A percentile compares a stretch with the other conserved stretches of the same genome.
Conservation (phyloP, 2,888 invertebrate species). For the Lasius platythorax region DNA sequence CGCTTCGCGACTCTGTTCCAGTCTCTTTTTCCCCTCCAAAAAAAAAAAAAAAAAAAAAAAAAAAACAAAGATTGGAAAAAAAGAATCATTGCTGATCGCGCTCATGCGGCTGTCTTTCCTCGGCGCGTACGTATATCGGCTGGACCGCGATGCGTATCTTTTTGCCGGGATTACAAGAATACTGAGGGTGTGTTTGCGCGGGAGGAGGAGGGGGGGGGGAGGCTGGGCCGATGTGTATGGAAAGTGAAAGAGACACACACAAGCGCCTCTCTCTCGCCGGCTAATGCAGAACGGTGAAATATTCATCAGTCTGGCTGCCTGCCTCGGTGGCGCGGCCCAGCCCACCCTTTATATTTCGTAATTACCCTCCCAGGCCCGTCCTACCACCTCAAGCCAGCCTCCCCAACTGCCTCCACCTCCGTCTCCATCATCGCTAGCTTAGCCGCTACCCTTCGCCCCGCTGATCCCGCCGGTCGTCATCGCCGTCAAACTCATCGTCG, state of each 20-base stretch:
- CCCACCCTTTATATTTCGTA: slow-evolving; percentile 85
- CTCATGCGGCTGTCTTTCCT: slow-evolving; percentile 37
- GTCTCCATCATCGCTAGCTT: slow-evolving; percentile 59
- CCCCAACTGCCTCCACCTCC: slow-evolving; percentile 64
- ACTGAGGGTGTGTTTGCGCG: slow-evolving; percentile 49
- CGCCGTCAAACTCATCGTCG: slow-evolving; percentile 65
- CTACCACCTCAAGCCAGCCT: slow-evolving; percentile 73
- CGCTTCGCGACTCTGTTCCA: neutral
- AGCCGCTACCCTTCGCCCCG: slow-evolving; percentile 54
- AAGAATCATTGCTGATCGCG: slow-evolving; percentile 15
- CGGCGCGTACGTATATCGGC: neutral
- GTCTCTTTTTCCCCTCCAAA: neutral
- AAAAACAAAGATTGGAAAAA: neutral
- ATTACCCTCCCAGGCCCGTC: slow-evolving; percentile 82
- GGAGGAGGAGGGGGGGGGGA: slow-evolving; percentile 43
- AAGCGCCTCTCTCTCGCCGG: slow-evolving; percentile 80
- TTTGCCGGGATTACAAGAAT: slow-evolving; percentile 59
- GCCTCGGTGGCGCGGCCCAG: slow-evolving; percentile 80
- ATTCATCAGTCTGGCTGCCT: slow-evolving; percentile 84
- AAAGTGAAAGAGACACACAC: slow-evolving; percentile 80
- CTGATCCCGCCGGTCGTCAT: slow-evolving; percentile 63
- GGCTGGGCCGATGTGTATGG: slow-evolving; percentile 67
- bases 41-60: neutral
- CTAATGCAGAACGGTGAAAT: slow-evolving; percentile 85
- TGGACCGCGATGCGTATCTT: slow-evolving; percentile 60